Percentiles rank a stretch among this genome's conserved stretches.
These are phyloP conservation scores for Akabosia matsudoensis DNA, from an alignment of 1,140 invertebrate species.

Conservation along the genomic window DNA sequence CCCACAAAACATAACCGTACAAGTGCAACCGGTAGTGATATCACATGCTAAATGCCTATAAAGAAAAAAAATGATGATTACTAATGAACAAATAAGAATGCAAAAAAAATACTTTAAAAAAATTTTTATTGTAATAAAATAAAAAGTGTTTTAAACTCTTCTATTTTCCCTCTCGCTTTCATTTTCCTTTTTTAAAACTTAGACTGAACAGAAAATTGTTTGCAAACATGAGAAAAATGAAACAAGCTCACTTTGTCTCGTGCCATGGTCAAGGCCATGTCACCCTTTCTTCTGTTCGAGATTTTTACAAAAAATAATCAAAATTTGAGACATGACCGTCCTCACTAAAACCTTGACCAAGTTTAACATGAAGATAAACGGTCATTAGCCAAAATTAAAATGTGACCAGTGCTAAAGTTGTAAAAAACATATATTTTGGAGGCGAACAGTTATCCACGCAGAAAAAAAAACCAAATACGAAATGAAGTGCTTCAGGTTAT, in stretches of 20 bases:
- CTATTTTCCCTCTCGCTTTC: too few relatives aligned
- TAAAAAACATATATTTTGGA: not conserved
- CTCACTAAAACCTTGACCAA: not conserved
- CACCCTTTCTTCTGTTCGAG: too few relatives aligned
- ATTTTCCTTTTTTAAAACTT: slow-evolving; percentile 7
- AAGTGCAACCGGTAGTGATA: too few relatives aligned
- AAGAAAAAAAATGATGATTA: too few relatives aligned
- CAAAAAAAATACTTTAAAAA: not conserved
- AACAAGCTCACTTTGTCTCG: not conserved
- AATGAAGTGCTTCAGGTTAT: slow-evolving; percentile 15
- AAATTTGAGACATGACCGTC: not conserved
- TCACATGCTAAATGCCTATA: too few relatives aligned
- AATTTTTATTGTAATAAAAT: not conserved
- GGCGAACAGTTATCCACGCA: not conserved
- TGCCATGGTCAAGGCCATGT: slow-evolving; percentile 8
- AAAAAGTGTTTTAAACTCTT: too few relatives aligned
- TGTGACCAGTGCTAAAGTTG: not conserved
- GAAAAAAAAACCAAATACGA: too few relatives aligned
- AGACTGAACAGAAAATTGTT: not conserved
- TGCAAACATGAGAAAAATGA: not conserved
- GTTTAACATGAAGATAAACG: not conserved
- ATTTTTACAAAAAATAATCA: too few relatives aligned
- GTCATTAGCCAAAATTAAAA: not conserved
- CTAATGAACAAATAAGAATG: too few relatives aligned
- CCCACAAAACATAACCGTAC: too few relatives aligned